Evolutionary conservation across 2,888 invertebrate species (phyloP).

Genomic region (Nomada flava): DNA sequence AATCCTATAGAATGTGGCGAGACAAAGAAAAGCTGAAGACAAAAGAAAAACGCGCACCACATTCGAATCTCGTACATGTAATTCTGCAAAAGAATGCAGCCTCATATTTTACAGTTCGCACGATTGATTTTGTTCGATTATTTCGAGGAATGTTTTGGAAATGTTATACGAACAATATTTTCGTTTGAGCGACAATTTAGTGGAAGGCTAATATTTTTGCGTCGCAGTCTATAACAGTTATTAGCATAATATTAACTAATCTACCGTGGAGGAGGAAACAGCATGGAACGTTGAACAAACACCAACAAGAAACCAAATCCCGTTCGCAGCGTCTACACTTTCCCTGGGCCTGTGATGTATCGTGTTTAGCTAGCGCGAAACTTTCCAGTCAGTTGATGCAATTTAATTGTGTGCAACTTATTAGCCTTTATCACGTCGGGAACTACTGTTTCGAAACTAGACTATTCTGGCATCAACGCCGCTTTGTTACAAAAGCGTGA

Average conservation of each 20-base stretch:
- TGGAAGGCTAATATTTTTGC: not conserved
- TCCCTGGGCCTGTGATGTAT: not conserved
- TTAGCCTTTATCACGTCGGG: not conserved
- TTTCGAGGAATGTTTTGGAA: no score
- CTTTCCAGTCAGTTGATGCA: slow-evolving; percentile 16
- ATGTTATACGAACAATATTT: not conserved
- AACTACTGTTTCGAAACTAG: not conserved
- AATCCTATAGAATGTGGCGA: no score
- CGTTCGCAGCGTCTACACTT: not conserved
- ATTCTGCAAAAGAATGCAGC: no score
- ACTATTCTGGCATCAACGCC: not conserved
- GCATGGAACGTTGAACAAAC: slow-evolving; percentile 10
- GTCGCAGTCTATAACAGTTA: not conserved
- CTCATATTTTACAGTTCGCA: no score
- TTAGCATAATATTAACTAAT: slow-evolving; percentile 8
- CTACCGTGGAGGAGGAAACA: not conserved
- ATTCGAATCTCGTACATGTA: no score
- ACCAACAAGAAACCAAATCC: slow-evolving; percentile 17
- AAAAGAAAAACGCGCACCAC: no score
- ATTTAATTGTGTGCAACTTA: slow-evolving; percentile 5
- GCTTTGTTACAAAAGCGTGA: not conserved
- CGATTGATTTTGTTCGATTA: no score
- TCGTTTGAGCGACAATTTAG: not conserved
- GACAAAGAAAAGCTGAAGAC: no score
- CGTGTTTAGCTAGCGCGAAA: not conserved